phyloP scores from a whole-genome alignment of 2,113 vertebrate genomes.

The Desmodus rotundus region DNA sequence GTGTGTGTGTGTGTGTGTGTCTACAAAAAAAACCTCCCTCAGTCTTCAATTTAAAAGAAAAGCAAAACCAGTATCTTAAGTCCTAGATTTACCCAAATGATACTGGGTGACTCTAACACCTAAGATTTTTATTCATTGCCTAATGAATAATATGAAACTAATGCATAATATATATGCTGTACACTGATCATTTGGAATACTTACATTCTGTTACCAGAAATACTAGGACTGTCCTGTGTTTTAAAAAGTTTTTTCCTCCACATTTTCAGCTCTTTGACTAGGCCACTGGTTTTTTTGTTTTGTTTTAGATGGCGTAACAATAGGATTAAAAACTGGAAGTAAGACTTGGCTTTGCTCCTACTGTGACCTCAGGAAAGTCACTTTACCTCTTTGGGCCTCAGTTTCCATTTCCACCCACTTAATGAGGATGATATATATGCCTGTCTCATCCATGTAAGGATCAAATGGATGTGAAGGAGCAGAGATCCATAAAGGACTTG shows the following conservation, averaged over 20 bases:
- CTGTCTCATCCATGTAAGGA: neutral
- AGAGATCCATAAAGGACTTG: neutral
- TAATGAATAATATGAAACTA: neutral
- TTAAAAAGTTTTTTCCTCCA: neutral
- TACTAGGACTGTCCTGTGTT: neutral
- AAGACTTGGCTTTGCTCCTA: neutral
- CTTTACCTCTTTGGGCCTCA: too few species aligned
- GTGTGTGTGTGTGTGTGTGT: too few species aligned
- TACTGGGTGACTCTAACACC: neutral
- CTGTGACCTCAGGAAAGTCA: neutral
- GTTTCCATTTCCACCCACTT: neutral
- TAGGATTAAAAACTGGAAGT: neutral
- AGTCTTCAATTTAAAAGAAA: too few species aligned
- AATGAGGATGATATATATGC: neutral
- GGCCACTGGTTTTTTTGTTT: neutral
- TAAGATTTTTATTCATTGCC: conserved; percentile 4
- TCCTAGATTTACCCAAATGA: neutral
- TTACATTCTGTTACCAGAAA: neutral
- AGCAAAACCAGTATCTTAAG: neutral
- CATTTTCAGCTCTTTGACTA: neutral
- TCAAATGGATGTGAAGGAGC: neutral
- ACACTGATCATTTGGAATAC: neutral
- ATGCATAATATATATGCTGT: neutral
- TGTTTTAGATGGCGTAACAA: neutral
- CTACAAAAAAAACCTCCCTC: neutral